Evolutionary conservation across 2,888 invertebrate species (phyloP), one percentile per base, ranked within the genome.

Genomic region (Stenodema calcarata): DNA sequence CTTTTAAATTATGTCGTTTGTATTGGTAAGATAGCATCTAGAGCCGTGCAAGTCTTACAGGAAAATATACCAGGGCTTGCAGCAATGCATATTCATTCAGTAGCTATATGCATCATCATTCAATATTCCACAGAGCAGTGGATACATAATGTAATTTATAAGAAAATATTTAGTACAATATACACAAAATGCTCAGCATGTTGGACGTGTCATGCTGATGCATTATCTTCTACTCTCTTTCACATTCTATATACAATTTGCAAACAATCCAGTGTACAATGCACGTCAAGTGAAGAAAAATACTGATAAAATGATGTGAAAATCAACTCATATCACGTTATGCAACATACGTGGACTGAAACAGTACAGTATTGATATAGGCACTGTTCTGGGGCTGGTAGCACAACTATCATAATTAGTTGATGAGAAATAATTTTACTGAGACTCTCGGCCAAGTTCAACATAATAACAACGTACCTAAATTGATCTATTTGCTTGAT

Each of bases 161-260:
- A 87, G 88, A 88, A 88, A 88, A 88, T 88, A 88, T 88, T 88
- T 88, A 87, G 83, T 87, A 88, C 81, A 88, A 88, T 88, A 85
- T 88, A 88, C 88, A 88, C 87, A 87, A 78, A 86, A 88, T 82
- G 62, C 87, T 81, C 88, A 88, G 88, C 88, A 88, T 69, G 70
- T 76, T 84, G 84, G 84, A 84, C 84, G 84, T 84, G 73, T 84
- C 84, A 76, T 84, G 84, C 84, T 75, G 44, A 75, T 44, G 47
- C 84, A 76, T 75, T 27, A 75, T 47, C 54, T 75, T 83, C 47
- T 83, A 69, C 73, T 41, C 83, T 35, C 84, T 84, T 35, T 82
- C 62, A 44, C 84, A 84, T 75, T 47, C 84, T 84, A 75, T 76
- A 73, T 76, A 84, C 84, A 84, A 73, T 84, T 75, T 73, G 44